Evolutionary conservation across 64 coral and sea anemone species (phyloP), one percentile per base, ranked within the genome.

Genomic region (Pachyseris speciosa): DNA sequence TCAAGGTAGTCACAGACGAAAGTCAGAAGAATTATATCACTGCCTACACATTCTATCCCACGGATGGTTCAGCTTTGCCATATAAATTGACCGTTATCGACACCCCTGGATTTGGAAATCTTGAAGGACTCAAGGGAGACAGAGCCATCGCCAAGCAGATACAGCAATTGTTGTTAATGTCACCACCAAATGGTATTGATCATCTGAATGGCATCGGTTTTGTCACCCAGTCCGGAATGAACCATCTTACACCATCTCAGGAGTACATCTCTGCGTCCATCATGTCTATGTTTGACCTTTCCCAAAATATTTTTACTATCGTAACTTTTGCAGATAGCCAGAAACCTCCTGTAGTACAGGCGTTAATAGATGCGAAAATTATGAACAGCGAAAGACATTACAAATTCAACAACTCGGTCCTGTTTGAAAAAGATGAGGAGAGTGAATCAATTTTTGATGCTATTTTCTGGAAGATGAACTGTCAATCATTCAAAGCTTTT

Each of bases 201-300:
- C 71, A 88, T 7, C 86, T 88, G 7, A 17, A 88, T 77, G 86
- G 71, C 25, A 88, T 88, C 41, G 86, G 86, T 12, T 88, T 88
- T 37, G 86, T 88, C n/a, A 69, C 72, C 0, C 71, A 88, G 19
- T 32, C 86, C 15, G 47, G 55, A 16, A 36, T 44, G 55, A 13
- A 70, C 6, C 22, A 72, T 2, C 72, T 88, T 7, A 88, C 72
- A 13, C 53, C 36, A n/a, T 32, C 86, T 9, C 86, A 88, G 52
- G 1, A 72, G 39, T 76, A 88, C 71, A 88, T 88, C 20, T 89
- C 79, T 37, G 74, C 66, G 25, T 89, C 74, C 58, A 67, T 89
- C 29, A 58, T 79, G 38, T 78, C 55, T 7, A 89, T 89, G 1
- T 79, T 89, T 50, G 87, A 89, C 22, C 20, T 89, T 22, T 24